Evolutionary conservation across 2,797 vertebrate genomes (phyloP).

Genomic region (Myotis findleyi): DNA sequence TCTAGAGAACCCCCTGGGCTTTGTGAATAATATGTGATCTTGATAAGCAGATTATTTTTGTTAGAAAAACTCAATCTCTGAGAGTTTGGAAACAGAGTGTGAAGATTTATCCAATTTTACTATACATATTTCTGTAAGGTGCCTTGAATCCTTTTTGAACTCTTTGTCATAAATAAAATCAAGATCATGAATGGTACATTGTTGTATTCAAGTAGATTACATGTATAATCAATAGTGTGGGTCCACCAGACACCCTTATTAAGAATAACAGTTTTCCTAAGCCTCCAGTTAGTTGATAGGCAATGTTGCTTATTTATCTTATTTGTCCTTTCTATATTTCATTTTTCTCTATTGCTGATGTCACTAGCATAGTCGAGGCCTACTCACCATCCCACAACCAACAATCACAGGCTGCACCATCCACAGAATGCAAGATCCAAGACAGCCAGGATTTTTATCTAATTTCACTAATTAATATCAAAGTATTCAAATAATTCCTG

Average conservation of each 20-base stretch:
- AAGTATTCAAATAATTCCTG: background rate
- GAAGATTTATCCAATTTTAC: slow-evolving; percentile 50
- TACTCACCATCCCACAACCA: background rate
- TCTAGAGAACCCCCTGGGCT: background rate
- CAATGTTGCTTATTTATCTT: background rate
- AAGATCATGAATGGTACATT: background rate
- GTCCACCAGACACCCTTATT: background rate
- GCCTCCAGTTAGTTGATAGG: background rate
- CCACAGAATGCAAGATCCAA: background rate
- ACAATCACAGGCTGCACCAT: rapidly evolving
- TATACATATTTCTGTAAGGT: slow-evolving; percentile 40
- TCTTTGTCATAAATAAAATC: slow-evolving; percentile 5
- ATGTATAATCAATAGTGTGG: background rate
- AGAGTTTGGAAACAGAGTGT: slow-evolving; percentile 47
- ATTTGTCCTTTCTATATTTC: background rate
- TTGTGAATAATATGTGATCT: slow-evolving; percentile 66
- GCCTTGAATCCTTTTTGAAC: slow-evolving; percentile 24
- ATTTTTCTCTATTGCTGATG: background rate
- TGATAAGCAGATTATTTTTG: slow-evolving; percentile 68
- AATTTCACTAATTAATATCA: background rate
- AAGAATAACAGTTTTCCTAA: background rate
- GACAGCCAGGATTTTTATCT: background rate
- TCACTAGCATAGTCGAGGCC: background rate
- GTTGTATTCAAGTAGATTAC: background rate
- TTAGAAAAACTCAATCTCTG: slow-evolving; percentile 50